Conservation (phyloP, 2,113 vertebrate genomes). For the Anolis sagrei region DNA sequence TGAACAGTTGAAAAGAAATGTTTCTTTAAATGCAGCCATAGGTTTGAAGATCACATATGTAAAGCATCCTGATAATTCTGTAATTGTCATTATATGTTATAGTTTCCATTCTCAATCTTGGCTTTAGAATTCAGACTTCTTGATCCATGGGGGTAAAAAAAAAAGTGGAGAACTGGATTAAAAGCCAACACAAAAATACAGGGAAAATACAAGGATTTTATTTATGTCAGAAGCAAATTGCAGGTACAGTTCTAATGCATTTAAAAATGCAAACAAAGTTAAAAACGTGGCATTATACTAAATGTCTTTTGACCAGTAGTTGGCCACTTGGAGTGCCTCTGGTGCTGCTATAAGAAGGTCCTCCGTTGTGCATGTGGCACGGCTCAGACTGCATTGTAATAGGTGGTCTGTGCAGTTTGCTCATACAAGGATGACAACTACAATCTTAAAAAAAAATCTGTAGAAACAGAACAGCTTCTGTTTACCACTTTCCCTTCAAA, state of each 20-base stretch:
- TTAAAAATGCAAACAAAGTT: no score
- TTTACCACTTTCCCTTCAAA: background rate
- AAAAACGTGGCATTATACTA: no score
- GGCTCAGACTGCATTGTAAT: no score
- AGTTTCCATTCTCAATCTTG: background rate
- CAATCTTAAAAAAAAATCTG: constrained; percentile 15
- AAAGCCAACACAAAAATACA: constrained; percentile 21
- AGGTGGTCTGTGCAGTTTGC: no score
- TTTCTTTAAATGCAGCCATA: constrained; percentile 16
- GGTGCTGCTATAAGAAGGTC: no score
- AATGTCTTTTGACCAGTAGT: no score
- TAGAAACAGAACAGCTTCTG: constrained; percentile 5
- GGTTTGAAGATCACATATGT: background rate
- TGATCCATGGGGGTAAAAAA: background rate
- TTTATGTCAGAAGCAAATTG: no score
- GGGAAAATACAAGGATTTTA: background rate
- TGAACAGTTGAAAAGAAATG: background rate
- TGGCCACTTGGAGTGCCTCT: no score
- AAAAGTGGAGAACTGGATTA: background rate
- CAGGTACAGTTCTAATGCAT: no score
- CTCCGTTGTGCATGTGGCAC: no score
- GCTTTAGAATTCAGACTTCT: background rate
- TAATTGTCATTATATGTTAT: constrained; percentile 18
- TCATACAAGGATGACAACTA: background rate
- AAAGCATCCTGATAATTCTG: background rate